A percentile compares a stretch with the other conserved stretches of the same genome.
These are phyloP conservation scores for Thunnus albacares DNA, from an alignment of 2,797 vertebrate species.

Conservation along the genomic window DNA sequence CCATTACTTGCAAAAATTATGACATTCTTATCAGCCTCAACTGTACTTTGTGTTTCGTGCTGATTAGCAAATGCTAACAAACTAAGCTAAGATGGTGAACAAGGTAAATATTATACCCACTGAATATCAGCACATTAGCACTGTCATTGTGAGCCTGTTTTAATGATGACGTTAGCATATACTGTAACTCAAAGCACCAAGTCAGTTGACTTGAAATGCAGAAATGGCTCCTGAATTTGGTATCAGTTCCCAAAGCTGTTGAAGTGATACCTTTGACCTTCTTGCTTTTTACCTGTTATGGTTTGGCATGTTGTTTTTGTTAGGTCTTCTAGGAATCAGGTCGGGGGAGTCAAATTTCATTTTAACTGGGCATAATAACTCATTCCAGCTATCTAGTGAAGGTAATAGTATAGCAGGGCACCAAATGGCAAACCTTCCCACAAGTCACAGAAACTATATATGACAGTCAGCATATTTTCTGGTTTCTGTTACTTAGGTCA, in stretches of 20 bases:
- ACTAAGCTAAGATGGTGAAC: no score
- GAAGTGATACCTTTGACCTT: slow-evolving; percentile 53
- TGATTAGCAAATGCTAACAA: no score
- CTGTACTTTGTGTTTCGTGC: no score
- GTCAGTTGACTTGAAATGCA: slow-evolving; percentile 10
- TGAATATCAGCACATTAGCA: no score
- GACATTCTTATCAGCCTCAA: no score
- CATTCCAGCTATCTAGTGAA: slow-evolving; percentile 52
- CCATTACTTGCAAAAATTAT: no score
- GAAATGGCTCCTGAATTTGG: slow-evolving; percentile 3
- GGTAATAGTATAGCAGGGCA: slow-evolving; percentile 65
- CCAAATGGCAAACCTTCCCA: slow-evolving; percentile 61
- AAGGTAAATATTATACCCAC: no score
- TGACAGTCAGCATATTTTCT: slow-evolving; percentile 64
- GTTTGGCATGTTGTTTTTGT: slow-evolving; percentile 57
- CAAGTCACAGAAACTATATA: slow-evolving; percentile 47
- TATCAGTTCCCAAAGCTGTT: slow-evolving; percentile 28
- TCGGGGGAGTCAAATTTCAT: slow-evolving; percentile 54
- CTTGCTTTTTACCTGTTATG: slow-evolving; percentile 49
- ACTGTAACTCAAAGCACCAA: no score
- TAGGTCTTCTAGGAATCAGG: slow-evolving; percentile 43
- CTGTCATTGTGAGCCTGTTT: no score
- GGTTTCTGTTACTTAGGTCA: slow-evolving; percentile 75
- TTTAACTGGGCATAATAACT: slow-evolving; percentile 68
- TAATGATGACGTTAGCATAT: no score